These are phyloP conservation scores for Cataglyphis hispanica DNA, from an alignment of 1,140 invertebrate genomes.

Conservation along the genomic window DNA sequence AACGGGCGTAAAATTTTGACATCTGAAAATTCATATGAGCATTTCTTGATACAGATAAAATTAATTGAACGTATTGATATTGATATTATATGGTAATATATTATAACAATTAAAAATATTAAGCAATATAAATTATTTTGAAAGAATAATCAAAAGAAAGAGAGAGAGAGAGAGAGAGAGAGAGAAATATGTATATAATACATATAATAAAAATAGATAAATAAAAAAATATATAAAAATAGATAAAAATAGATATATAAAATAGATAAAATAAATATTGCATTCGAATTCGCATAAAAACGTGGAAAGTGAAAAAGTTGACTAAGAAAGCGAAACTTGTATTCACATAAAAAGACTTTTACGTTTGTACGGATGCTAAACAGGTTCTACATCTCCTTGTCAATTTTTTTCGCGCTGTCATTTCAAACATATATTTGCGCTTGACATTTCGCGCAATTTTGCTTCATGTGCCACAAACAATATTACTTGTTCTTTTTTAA, in stretches of 20 bases:
- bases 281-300: background rate
- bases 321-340: constrained; percentile 2
- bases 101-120: constrained; percentile 7
- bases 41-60: background rate
- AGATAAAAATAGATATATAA: too few species aligned
- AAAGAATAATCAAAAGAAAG: background rate
- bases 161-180: background rate
- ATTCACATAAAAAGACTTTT: constrained; percentile 10
- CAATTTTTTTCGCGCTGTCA: constrained; percentile 13
- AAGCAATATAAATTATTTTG: background rate
- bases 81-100: too few species aligned
- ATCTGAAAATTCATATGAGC: background rate
- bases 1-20: background rate
- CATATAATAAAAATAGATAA: background rate
- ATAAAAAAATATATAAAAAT: background rate
- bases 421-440: constrained; percentile 33
- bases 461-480: background rate
- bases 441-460: constrained; percentile 1
- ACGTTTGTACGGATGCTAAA: constrained; percentile 13
- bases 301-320: background rate
- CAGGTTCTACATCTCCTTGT: constrained; percentile 21
- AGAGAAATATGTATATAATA: background rate
- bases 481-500: constrained; percentile 37
- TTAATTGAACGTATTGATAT: background rate
- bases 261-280: background rate